A percentile compares a stretch with the other conserved stretches of the same genome.
Evolutionary conservation across 2,113 vertebrate species (phyloP).

Genomic region (Oreamnos americanus): DNA sequence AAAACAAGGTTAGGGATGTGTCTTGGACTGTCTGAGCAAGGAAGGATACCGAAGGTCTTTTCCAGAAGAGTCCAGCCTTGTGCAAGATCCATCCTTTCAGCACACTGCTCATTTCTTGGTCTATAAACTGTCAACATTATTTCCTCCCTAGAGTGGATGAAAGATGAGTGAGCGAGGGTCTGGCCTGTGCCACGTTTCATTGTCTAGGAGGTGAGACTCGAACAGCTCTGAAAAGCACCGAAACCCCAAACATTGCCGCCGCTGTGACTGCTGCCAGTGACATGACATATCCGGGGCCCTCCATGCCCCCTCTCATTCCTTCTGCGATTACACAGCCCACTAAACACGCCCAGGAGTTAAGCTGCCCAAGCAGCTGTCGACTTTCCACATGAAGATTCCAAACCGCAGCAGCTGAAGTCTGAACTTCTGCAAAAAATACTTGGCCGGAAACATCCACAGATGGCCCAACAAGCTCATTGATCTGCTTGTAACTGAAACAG

Average conservation of each 20-base stretch:
- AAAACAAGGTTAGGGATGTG: neutral
- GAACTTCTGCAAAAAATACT: neutral
- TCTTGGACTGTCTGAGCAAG: neutral
- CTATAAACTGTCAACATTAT: neutral
- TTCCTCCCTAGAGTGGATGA: neutral
- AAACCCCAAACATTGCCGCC: neutral
- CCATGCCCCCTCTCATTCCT: no score
- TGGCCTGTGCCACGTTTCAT: neutral
- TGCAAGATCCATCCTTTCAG: neutral
- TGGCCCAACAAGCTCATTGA: neutral
- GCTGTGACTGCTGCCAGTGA: neutral
- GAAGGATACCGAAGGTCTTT: neutral
- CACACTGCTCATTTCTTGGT: neutral
- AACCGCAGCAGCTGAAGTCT: neutral
- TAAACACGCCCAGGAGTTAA: neutral
- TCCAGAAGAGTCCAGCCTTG: neutral
- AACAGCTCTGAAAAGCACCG: neutral
- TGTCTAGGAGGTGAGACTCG: neutral
- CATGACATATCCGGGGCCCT: neutral
- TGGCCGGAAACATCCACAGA: constrained; percentile 34
- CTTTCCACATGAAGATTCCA: neutral
- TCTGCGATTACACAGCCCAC: neutral
- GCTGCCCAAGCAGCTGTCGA: neutral
- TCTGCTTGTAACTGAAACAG: constrained; percentile 1
- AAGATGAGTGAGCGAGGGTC: neutral